Percentiles rank a stretch among this genome's conserved stretches.
Conservation (phyloP, 1,140 invertebrate species). For the Ostrea denselamellosa region DNA sequence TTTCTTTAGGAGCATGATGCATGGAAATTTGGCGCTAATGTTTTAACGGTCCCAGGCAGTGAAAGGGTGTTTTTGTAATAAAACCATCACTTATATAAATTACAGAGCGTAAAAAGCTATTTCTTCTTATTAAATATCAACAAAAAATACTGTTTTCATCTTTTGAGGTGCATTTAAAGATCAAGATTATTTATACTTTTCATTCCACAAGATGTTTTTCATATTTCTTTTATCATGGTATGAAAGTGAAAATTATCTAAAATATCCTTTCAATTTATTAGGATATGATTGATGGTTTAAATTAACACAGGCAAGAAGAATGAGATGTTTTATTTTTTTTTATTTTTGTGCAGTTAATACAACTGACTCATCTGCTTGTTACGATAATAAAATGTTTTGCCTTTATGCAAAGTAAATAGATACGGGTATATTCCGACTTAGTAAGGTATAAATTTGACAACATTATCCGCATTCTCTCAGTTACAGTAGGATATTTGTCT, state of each 20-base stretch:
- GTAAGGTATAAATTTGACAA: neutral
- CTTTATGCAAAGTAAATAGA: neutral
- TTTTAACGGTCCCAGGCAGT: constrained; percentile 33
- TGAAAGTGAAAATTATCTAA: constrained; percentile 36
- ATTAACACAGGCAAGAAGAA: constrained; percentile 3
- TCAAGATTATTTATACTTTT: constrained; percentile 30
- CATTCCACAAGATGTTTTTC: constrained; percentile 27
- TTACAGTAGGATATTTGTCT: neutral
- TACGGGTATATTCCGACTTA: neutral
- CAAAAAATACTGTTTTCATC: constrained; percentile 30
- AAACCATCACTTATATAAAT: constrained; percentile 34
- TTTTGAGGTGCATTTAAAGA: constrained; percentile 35
- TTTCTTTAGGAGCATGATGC: constrained; percentile 15
- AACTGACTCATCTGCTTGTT: constrained; percentile 28
- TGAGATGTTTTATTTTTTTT: neutral
- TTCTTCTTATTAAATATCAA: constrained; percentile 39
- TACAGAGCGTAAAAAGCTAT: constrained; percentile 29
- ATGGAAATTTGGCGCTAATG: constrained; percentile 37
- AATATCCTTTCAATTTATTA: constrained; percentile 29
- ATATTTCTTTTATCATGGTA: constrained; percentile 27
- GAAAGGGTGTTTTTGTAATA: constrained; percentile 32
- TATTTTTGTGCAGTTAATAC: constrained; percentile 4
- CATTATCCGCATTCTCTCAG: neutral
- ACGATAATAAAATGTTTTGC: constrained; percentile 8
- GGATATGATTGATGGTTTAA: constrained; percentile 34